Evolutionary conservation across 2,113 vertebrate genomes (phyloP), one percentile per base, ranked within the genome.

Genomic region (Leuciscus idus): DNA sequence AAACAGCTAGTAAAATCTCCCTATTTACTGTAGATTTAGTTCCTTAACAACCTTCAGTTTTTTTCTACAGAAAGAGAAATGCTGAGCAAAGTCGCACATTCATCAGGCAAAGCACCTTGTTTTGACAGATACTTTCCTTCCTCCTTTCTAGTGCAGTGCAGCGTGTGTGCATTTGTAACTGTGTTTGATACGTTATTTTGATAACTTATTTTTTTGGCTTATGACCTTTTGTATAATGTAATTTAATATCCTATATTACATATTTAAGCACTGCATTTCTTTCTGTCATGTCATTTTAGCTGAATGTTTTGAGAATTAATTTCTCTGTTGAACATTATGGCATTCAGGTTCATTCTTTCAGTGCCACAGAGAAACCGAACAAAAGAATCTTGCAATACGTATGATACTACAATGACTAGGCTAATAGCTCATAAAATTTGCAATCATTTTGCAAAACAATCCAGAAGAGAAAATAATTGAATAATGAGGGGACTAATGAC

Each of bases 111-210:
- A 28, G 3, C 9, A n/a, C 59, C 26, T 64, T 81, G 78, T 64
- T 81, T 81, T 81, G 78, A 64, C 78, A 81, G 39, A 81, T 81
- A 39, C 57, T 46, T 81, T 81, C 78, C 78, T 81, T 81, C 78
- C 78, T 81, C 15, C n/a, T 81, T 26, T 12, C 19, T 7, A 36
- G 77, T 17, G 33, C 26, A 59, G 52, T 78, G 33, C 7, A 78
- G 52, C 2, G 15, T 55, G 26, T 33, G 28, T 57, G 48, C 26
- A 26, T 28, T 48, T 50, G 13, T 17, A 77, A 19, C 48, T 19
- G 64, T 76, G 55, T 80, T 80, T 61, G 2, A 12, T 19, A 33
- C 11, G 4, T 15, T 15, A 50, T 15, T 48, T 48, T 36, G 36
- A 36, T 36, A 57, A 19, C 10, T 21, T 30, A 19, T 30, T 77